Evolutionary conservation across 2,113 vertebrate species (phyloP), one percentile per base, ranked within the genome.

Genomic region (Leptobrachium ailaonicum): DNA sequence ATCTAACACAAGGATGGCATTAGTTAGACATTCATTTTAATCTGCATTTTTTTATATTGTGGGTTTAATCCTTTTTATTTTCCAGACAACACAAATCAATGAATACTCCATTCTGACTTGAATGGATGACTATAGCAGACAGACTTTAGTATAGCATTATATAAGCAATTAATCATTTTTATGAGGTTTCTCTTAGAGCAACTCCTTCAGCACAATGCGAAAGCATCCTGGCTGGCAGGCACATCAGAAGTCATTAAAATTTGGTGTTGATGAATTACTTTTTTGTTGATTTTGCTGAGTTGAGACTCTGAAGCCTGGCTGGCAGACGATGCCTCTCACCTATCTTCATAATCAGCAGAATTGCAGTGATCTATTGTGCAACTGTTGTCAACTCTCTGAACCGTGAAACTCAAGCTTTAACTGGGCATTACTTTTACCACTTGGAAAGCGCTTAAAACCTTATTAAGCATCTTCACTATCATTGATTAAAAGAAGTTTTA

Each of bases 81-180:
- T 81, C 41, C 66, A 69, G 79, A 81, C 79, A 81, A 81, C 79
- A 81, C 71, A 81, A 81, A 81, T 75, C 79, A 81, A 81, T 75
- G 53, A 81, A 81, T 74, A 41, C 79, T 74, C 73, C 72, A 81
- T 63, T 81, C 53, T 69, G 66, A 81, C 72, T 75, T 81, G 42
- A 81, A 81, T 75, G 69, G 75, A 81, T 75, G 79, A 75, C 50
- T 81, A 4, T 66, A 75, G 71, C 72, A 81, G 64, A 81, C 66
- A 66, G 79, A 45, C 66, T 81, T 81, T 75, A 81, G 79, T 69
- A 69, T 74, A 20, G 66, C 66, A 81, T 81, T 81, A 81, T 69
- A 81, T 67, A 62, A 50, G 79, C 79, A 62, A 81, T 81, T 74
- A 75, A 81, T 81, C 72, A 75, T 81, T 81, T 81, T 81, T 81